Conservation (phyloP, 1,140 invertebrate species). For the Saccostrea glomerata region DNA sequence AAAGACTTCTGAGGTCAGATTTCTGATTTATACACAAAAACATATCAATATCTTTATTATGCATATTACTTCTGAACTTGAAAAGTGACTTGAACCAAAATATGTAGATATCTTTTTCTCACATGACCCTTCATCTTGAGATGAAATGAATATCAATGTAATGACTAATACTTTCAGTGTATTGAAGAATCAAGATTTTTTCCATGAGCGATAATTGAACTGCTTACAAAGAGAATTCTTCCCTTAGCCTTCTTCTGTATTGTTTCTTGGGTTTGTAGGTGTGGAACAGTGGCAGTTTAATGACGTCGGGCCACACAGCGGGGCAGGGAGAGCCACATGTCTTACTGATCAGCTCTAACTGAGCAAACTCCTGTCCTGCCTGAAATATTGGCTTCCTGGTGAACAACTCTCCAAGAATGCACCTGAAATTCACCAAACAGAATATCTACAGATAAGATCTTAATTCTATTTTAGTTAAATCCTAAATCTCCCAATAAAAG, state of each 20-base stretch:
- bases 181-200: no score
- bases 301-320: slow-evolving; percentile 98
- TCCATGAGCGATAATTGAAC: no score
- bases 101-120: no score
- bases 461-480: not conserved
- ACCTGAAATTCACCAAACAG: slow-evolving; percentile 80
- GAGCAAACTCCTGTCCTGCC: slow-evolving; percentile 95
- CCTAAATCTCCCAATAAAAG: not conserved
- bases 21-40: no score
- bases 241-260: slow-evolving; percentile 91
- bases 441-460: no score
- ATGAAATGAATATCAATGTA: no score
- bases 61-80: no score
- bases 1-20: not conserved
- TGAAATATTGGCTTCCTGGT: slow-evolving; percentile 97
- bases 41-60: no score
- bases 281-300: slow-evolving; percentile 94
- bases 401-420: slow-evolving; percentile 99
- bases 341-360: slow-evolving; percentile 96
- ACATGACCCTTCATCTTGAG: no score
- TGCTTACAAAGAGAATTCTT: slow-evolving; percentile 85
- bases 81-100: no score
- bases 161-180: no score
- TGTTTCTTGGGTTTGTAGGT: slow-evolving; percentile 95
- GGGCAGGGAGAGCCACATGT: slow-evolving; percentile 97